phyloP scores from a whole-genome alignment of 1,140 invertebrate species.

The Venturia canescens region DNA sequence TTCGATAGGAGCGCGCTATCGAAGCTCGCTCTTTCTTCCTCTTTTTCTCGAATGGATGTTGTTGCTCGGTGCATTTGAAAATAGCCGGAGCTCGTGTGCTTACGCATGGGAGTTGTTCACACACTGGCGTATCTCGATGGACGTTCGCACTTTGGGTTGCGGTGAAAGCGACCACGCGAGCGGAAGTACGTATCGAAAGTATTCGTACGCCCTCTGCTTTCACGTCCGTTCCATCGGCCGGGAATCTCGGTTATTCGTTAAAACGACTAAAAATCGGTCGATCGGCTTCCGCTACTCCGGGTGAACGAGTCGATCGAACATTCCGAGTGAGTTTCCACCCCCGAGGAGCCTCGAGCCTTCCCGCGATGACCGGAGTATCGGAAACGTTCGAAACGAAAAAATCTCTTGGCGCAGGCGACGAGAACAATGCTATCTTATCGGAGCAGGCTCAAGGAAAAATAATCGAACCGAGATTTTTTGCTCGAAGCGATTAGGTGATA shows the following conservation, averaged over 20 bases:
- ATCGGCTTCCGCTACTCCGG: no score
- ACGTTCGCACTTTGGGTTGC: conserved; percentile 39
- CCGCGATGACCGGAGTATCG: no score
- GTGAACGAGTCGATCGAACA: no score
- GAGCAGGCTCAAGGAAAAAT: not conserved
- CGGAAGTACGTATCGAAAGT: conserved; percentile 67
- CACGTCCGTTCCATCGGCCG: conserved; percentile 13
- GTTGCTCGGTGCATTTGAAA: conserved; percentile 49
- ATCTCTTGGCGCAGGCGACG: not conserved
- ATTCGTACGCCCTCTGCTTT: conserved; percentile 55
- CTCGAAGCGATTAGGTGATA: not conserved
- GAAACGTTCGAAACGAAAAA: not conserved
- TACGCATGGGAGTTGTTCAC: not conserved
- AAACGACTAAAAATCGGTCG: no score
- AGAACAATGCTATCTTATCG: not conserved
- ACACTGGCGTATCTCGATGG: not conserved
- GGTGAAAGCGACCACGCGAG: conserved; percentile 49
- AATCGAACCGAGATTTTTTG: not conserved
- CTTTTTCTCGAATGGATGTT: conserved; percentile 56
- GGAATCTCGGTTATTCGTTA: no score
- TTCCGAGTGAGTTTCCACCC: no score
- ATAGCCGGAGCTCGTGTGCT: not conserved
- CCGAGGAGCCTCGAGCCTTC: no score
- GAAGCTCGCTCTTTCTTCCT: conserved; percentile 30
- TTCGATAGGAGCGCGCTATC: conserved; percentile 66